phyloP scores from a whole-genome alignment of 2,888 invertebrate species.

The Nomada flava region DNA sequence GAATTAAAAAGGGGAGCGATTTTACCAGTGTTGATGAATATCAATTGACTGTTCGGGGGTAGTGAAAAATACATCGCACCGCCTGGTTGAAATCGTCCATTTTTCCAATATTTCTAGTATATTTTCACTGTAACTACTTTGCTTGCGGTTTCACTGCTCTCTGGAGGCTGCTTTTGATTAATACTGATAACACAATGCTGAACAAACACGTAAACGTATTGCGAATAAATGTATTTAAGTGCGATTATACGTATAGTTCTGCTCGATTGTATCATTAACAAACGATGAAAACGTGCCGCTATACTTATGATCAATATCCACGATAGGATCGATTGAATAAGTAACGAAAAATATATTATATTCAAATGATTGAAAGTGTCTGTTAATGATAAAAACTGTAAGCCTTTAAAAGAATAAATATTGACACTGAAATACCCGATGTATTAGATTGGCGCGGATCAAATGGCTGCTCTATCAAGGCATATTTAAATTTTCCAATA shows the following conservation, averaged over 20 bases:
- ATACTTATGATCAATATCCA: not conserved
- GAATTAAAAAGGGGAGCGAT: not conserved
- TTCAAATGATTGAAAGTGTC: too few species aligned
- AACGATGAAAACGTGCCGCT: not conserved
- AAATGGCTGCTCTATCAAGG: too few species aligned
- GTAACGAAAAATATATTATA: not conserved
- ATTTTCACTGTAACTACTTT: not conserved
- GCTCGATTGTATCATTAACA: not conserved
- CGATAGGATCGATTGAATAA: not conserved
- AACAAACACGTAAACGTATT: not conserved
- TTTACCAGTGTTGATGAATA: not conserved
- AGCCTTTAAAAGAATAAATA: too few species aligned
- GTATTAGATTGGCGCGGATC: too few species aligned
- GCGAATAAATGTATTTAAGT: not conserved
- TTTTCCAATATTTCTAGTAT: not conserved
- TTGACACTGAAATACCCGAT: too few species aligned
- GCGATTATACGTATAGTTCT: not conserved
- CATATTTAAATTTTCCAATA: too few species aligned
- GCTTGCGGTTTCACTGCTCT: not conserved
- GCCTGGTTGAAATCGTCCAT: not conserved
- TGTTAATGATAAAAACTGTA: not conserved
- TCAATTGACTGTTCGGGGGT: not conserved
- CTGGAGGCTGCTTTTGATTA: constrained; percentile 7
- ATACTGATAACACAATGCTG: constrained; percentile 1
- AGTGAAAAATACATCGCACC: not conserved